Percentiles rank a stretch among this genome's conserved stretches.
phyloP scores from a whole-genome alignment of 2,888 invertebrate genomes.

The Morpho deidamia region DNA sequence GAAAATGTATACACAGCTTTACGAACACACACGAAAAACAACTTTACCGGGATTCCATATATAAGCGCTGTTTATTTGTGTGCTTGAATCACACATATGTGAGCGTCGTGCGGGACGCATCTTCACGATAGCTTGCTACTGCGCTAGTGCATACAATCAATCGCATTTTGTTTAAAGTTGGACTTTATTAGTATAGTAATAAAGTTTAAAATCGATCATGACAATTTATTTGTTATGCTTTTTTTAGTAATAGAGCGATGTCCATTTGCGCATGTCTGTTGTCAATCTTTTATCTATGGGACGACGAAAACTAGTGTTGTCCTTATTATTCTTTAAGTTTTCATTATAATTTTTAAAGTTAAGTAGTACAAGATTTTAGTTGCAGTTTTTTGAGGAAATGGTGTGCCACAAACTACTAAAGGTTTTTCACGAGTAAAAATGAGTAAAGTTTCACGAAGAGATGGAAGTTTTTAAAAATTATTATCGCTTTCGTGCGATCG shows the following conservation, averaged over 20 bases:
- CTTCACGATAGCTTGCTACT: slow-evolving; percentile 37
- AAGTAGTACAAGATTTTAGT: neutral
- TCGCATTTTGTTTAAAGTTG: slow-evolving; percentile 32
- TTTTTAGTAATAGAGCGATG: slow-evolving; percentile 41
- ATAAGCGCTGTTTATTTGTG: slow-evolving; percentile 43
- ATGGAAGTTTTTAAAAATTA: no score
- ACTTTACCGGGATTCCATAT: slow-evolving; percentile 37
- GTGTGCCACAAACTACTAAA: no score
- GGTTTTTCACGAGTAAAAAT: no score
- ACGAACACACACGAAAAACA: slow-evolving; percentile 55
- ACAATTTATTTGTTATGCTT: slow-evolving; percentile 37
- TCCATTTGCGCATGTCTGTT: slow-evolving; percentile 65
- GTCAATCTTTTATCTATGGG: slow-evolving; percentile 52
- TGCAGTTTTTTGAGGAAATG: neutral
- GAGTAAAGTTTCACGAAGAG: no score
- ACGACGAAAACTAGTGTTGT: slow-evolving; percentile 65
- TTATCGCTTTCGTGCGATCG: no score
- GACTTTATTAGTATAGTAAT: slow-evolving; percentile 31
- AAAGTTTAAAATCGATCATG: neutral
- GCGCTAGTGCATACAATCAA: slow-evolving; percentile 48
- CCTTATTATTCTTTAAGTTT: slow-evolving; percentile 62
- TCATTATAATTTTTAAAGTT: slow-evolving; percentile 30
- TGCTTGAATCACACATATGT: slow-evolving; percentile 24
- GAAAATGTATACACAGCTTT: slow-evolving; percentile 48
- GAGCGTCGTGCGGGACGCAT: slow-evolving; percentile 37